Evolutionary conservation across 2,797 vertebrate genomes (phyloP).

Genomic region (Halcyon smyrnensis): DNA sequence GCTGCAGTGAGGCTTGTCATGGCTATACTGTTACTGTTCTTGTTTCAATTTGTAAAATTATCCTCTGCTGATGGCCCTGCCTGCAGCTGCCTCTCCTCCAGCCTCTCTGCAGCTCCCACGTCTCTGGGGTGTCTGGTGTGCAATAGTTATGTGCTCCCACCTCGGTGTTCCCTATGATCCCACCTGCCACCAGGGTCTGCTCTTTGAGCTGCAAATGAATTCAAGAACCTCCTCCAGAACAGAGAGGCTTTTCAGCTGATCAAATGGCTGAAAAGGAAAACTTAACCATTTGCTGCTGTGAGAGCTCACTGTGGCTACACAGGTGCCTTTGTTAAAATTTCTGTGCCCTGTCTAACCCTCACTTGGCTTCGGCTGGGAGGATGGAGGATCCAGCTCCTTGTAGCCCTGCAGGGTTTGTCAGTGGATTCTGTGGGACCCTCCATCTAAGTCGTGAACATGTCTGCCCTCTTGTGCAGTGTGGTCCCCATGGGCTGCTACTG

Average conservation of each 20-base stretch:
- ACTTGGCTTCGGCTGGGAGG: background rate
- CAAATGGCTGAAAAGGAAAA: background rate
- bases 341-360: background rate
- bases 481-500: background rate
- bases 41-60: background rate
- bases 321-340: background rate
- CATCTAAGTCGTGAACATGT: background rate
- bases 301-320: rapidly evolving
- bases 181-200: background rate
- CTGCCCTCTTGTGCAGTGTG: background rate
- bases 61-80: background rate
- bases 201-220: background rate
- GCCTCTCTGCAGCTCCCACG: background rate
- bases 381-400: rapidly evolving
- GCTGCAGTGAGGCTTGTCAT: background rate
- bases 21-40: background rate
- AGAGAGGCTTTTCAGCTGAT: background rate
- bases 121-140: rapidly evolving
- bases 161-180: background rate
- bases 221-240: background rate
- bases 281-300: background rate
- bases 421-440: background rate
- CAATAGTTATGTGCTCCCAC: rapidly evolving
- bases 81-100: background rate
- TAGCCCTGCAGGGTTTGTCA: background rate